Evolutionary conservation across 2,113 vertebrate species (phyloP).

Genomic region (Sceloporus undulatus): DNA sequence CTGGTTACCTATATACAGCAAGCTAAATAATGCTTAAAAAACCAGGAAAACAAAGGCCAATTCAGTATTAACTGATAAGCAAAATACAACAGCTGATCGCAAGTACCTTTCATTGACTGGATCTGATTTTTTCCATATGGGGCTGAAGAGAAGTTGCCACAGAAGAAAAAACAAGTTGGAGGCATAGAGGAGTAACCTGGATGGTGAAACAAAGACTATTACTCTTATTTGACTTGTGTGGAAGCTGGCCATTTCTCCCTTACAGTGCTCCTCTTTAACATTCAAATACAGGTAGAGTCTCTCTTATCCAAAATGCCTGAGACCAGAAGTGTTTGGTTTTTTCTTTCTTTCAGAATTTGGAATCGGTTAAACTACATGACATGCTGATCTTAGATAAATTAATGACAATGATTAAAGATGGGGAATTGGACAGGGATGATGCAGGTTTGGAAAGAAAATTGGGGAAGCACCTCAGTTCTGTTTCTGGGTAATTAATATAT

Average conservation of each 20-base stretch:
- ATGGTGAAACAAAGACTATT: slow-evolving; percentile 35
- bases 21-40: background rate
- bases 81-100: background rate
- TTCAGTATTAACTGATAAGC: background rate
- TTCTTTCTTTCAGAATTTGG: too few relatives aligned
- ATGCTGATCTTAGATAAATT: too few relatives aligned
- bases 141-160: slow-evolving; percentile 94
- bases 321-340: too few relatives aligned
- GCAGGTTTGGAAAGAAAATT: too few relatives aligned
- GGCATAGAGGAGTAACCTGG: slow-evolving; percentile 94
- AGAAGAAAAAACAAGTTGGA: slow-evolving; percentile 97
- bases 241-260: background rate
- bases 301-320: too few relatives aligned
- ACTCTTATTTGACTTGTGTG: background rate
- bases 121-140: slow-evolving; percentile 93
- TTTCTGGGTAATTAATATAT: too few relatives aligned
- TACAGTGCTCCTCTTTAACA: background rate
- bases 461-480: too few relatives aligned
- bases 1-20: background rate
- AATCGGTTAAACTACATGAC: too few relatives aligned
- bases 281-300: background rate
- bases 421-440: too few relatives aligned
- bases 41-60: background rate
- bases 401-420: too few relatives aligned
- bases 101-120: slow-evolving; percentile 90